These are phyloP conservation scores for Myotis myotis DNA, from an alignment of 2,797 vertebrate species.

Conservation along the genomic window DNA sequence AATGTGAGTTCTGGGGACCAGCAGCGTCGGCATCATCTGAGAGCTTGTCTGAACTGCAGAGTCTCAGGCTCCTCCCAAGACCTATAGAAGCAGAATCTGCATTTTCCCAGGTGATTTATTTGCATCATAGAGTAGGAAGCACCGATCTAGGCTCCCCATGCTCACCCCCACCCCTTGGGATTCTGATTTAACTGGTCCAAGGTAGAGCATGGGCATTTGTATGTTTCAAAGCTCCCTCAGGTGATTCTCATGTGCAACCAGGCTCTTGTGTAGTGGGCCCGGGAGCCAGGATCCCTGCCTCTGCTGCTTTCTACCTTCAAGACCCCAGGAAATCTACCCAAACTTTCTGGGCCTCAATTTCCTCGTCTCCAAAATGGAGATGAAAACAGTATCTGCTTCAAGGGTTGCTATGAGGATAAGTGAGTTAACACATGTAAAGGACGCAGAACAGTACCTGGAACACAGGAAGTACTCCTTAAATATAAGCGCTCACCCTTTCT, in stretches of 20 bases:
- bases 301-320: neutral
- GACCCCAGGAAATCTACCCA: neutral
- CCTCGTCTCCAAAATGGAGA: neutral
- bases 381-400: neutral
- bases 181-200: neutral
- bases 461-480: neutral
- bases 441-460: neutral
- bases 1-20: neutral
- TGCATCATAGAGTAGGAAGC: neutral
- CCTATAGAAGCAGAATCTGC: neutral
- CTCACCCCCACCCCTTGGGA: neutral
- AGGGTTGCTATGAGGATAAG: neutral
- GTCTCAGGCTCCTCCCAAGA: neutral
- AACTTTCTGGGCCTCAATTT: neutral
- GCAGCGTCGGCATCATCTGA: neutral
- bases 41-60: neutral
- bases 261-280: neutral
- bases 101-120: neutral
- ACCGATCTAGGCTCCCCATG: neutral
- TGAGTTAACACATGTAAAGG: neutral
- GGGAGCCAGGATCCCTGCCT: neutral
- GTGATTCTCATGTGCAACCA: neutral
- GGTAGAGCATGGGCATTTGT: neutral
- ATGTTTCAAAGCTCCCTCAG: neutral
- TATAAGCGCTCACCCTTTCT: neutral